Conservation (phyloP, 2,888 invertebrate species). For the Brachylomia viminalis region DNA sequence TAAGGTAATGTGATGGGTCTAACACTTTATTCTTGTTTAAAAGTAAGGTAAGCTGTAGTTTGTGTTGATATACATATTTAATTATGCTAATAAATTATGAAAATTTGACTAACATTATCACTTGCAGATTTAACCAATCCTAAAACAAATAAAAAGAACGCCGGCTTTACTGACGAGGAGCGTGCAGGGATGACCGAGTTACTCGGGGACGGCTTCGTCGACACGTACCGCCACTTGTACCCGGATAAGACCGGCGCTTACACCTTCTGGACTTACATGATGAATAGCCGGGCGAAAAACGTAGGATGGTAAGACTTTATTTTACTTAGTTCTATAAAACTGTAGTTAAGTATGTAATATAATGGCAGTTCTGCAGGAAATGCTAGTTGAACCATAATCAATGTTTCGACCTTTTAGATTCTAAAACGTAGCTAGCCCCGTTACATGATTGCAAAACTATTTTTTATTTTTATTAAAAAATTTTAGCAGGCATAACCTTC, state of each 20-base stretch:
- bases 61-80: slow-evolving; percentile 12
- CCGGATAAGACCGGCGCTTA: slow-evolving; percentile 96
- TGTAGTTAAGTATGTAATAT: no score
- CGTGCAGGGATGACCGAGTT: slow-evolving; percentile 97
- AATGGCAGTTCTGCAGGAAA: neutral
- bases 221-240: slow-evolving; percentile 96
- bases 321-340: neutral
- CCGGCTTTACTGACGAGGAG: slow-evolving; percentile 99
- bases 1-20: slow-evolving; percentile 16
- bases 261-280: slow-evolving; percentile 99
- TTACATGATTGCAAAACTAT: neutral
- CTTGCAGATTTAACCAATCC: slow-evolving; percentile 97
- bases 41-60: slow-evolving; percentile 41
- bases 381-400: neutral
- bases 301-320: slow-evolving; percentile 96
- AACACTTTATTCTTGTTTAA: slow-evolving; percentile 5
- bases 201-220: slow-evolving; percentile 95
- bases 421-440: neutral
- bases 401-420: neutral
- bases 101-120: slow-evolving; percentile 16
- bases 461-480: no score
- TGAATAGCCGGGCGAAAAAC: slow-evolving; percentile 96
- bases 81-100: neutral
- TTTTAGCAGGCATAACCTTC: neutral
- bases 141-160: slow-evolving; percentile 96